Base-by-base conservation (phyloP, 1,140 invertebrate genomes). In the Sesamia nonagrioides region DNA sequence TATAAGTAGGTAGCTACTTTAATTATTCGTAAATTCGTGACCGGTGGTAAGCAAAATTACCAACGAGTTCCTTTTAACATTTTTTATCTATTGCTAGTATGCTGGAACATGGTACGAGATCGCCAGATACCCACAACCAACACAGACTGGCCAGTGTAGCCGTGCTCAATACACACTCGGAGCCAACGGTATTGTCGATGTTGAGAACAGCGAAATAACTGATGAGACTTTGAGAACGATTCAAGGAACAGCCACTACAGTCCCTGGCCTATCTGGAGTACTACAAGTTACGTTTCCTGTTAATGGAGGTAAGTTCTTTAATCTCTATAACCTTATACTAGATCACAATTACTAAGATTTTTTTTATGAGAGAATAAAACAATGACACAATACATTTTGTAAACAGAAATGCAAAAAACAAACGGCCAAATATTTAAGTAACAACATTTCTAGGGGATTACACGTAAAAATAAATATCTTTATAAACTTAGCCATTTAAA, bases 71-170 rank as follows among this genome's bases (percentile, higher is more conserved):
- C n/a, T n/a, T n/a, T n/a, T n/a, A n/a, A n/a, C n/a, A n/a, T n/a
- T n/a, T n/a, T n/a, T n/a, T n/a, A n/a, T n/a, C 21, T 18, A 77
- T 11, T 86, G 7, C 81, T n/a, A 94, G 92, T 94, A 88, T 78
- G 6, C 88, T 0, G 91, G 92, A 35, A 89, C 88, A 86, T 94
- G 92, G 92, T 89, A 92, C 33, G 90, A 94, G 66, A 89, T 94
- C 40, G 88, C 90, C 68, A 83, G 87, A 6, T 94, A 90, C 71
- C 89, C 92, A 15, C 79, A 79, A 1, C 78, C 86, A 21, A 81
- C 40, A 77, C n/a, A 6, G 90, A 89, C 18, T 11, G 71, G 71
- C 1, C 73, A 82, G 0, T 94, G 93, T 69, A 80, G 86, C 63
- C 93, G 91, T 60, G 88, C 88, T 1, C 76, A 86, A 2, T 88